Percentiles rank a stretch among this genome's conserved stretches.
Evolutionary conservation across 2,888 invertebrate species (phyloP).

Genomic region (Platerodrilus igneus): DNA sequence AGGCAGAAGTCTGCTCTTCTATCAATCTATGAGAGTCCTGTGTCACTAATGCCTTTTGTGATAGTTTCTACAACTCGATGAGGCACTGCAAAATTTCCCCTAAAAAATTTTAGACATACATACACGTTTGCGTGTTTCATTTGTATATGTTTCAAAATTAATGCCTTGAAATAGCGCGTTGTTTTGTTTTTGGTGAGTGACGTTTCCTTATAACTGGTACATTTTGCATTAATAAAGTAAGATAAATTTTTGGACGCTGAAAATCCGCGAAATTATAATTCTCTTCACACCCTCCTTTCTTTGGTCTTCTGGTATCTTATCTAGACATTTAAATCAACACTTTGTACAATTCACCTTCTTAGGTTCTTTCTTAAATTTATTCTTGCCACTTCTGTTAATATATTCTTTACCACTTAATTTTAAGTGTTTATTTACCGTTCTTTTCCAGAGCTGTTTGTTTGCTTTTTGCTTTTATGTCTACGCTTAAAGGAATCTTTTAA

Average conservation of each 20-base stretch:
- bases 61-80: conserved; percentile 6
- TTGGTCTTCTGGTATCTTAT: conserved; percentile 2
- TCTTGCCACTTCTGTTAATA: conserved; percentile 3
- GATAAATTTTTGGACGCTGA: conserved; percentile 2
- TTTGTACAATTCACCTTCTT: neutral
- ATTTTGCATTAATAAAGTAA: conserved; percentile 1
- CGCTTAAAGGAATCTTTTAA: too few relatives aligned
- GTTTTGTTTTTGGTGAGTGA: conserved; percentile 1
- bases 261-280: conserved; percentile 6
- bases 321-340: conserved; percentile 3
- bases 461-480: too few relatives aligned
- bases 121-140: neutral
- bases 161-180: conserved; percentile 2
- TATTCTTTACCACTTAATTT: conserved; percentile 7
- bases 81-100: conserved; percentile 2
- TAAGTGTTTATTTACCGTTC: conserved; percentile 1
- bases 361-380: neutral
- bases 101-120: conserved; percentile 7
- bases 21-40: conserved; percentile 1
- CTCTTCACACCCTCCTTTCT: neutral
- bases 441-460: conserved; percentile 3
- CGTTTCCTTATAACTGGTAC: neutral
- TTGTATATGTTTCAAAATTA: conserved; percentile 1
- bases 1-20: too few relatives aligned
- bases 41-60: neutral